Evolutionary conservation across 2,888 invertebrate species (phyloP), one percentile per base, ranked within the genome.

Genomic region (Drosophila vallismaia): DNA sequence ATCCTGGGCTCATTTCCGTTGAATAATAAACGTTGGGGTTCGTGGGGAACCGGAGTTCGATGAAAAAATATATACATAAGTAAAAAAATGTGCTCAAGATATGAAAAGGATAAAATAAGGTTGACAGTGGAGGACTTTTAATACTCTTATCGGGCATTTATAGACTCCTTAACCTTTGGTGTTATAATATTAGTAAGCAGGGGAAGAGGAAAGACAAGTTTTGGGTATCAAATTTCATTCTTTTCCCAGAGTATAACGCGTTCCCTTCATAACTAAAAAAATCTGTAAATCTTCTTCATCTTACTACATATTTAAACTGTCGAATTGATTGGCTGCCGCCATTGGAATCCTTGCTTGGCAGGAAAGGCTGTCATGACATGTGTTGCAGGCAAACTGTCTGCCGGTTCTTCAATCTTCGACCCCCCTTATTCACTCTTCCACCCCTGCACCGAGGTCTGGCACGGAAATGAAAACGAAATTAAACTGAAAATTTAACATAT

Each of bases 401-500:
- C 69, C 53, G 70, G 57, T 52, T 70, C 70, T 46, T 56, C 70
- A 31, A 70, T 51, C 49, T 33, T 49, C 49, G 44, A 19, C 64
- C 8, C 42, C 51, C 10, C 42, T 28, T 33, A 33, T 33, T 33
- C 33, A 33, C 14, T 51, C 45, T 24, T 14, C 14, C 31, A n/a
- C 9, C 31, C 26, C 29, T n/a, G 5, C 33, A 9, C 8, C 12
- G 29, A 46, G 40, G 52, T 45, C 71, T 56, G 54, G 51, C 74
- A 74, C 85, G 85, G 85, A 87, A 87, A 78, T 87, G 76, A 78
- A 82, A 82, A 73, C 71, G 67, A 87, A 87, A 87, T 82, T 87
- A 81, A 87, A 81, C 59, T 74, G 82, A 81, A 76, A 81, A 76
- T 78, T 74, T 51, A 60, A 54, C 62, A 38, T 40, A 69, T 24